Conservation (phyloP, 2,888 invertebrate species). For the Andrena bicolor region DNA sequence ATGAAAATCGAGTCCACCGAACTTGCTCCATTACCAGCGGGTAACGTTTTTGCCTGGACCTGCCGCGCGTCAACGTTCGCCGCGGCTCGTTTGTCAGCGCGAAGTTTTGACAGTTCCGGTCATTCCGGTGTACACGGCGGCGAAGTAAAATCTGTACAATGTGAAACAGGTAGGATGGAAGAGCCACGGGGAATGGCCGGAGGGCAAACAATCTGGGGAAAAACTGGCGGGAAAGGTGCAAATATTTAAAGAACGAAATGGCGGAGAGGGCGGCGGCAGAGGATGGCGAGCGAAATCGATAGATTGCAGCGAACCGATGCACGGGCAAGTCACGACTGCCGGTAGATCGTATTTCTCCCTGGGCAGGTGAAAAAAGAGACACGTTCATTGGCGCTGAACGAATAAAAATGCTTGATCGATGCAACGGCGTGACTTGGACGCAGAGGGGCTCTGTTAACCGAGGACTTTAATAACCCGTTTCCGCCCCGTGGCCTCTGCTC, state of each 20-base stretch:
- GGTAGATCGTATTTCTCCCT: background rate
- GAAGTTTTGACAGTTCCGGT: conserved; percentile 41
- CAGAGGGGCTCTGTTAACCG: background rate
- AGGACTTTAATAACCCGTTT: conserved; percentile 5
- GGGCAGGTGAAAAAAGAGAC: background rate
- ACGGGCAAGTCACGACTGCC: background rate
- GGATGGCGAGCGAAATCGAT: background rate
- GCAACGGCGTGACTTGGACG: conserved; percentile 1
- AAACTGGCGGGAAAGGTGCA: background rate
- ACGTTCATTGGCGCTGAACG: conserved; percentile 1
- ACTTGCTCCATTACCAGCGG: conserved; percentile 49
- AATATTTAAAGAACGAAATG: conserved; percentile 26
- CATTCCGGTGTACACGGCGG: conserved; percentile 16
- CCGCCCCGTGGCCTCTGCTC: background rate
- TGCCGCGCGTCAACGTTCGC: conserved; percentile 10
- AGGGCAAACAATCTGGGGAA: background rate
- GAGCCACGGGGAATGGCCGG: background rate
- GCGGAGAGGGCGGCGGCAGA: background rate
- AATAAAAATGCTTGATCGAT: conserved; percentile 32
- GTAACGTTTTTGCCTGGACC: conserved; percentile 37
- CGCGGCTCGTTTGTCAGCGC: conserved; percentile 47
- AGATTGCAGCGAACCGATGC: conserved; percentile 1
- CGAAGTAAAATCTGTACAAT: conserved; percentile 17
- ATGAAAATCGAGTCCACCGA: conserved; percentile 18
- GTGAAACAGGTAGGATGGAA: background rate